Percentiles rank a stretch among this genome's conserved stretches.
phyloP scores from a whole-genome alignment of 2,888 invertebrate species.

The Andrena dorsata region DNA sequence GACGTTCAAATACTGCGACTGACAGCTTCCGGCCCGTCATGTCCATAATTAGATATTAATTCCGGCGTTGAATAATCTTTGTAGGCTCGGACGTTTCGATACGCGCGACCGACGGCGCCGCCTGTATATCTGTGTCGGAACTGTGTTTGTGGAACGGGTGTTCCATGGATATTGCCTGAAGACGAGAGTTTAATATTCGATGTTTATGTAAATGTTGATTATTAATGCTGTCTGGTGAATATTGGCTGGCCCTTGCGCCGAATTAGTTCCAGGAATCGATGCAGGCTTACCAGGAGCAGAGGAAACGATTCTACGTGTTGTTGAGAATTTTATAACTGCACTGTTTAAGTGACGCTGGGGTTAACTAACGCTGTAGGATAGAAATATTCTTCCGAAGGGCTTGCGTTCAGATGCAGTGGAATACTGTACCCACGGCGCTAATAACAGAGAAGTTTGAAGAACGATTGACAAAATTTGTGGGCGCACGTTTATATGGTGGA shows the following conservation, averaged over 20 bases:
- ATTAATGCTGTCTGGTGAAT: background rate
- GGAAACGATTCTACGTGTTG: too few species aligned
- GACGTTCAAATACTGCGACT: constrained; percentile 52
- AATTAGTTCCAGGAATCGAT: background rate
- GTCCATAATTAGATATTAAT: constrained; percentile 63
- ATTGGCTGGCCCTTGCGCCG: background rate
- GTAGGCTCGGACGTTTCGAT: constrained; percentile 41
- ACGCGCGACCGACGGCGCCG: background rate
- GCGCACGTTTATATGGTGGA: too few species aligned
- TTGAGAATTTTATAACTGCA: too few species aligned
- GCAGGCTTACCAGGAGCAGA: background rate
- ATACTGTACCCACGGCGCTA: too few species aligned
- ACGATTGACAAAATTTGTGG: too few species aligned
- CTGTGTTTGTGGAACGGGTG: constrained; percentile 3
- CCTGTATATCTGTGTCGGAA: background rate
- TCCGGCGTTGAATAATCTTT: constrained; percentile 51
- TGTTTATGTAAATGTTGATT: constrained; percentile 17
- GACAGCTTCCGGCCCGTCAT: constrained; percentile 52
- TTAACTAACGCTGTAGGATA: too few species aligned
- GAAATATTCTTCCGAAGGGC: too few species aligned
- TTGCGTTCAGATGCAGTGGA: too few species aligned
- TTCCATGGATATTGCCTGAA: constrained; percentile 15
- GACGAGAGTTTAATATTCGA: constrained; percentile 16
- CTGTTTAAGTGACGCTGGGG: too few species aligned
- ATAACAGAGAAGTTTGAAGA: too few species aligned